A percentile compares a stretch with the other conserved stretches of the same genome.
These are phyloP conservation scores for Muscicapa adusta DNA, from an alignment of 2,113 vertebrate genomes.

Conservation along the genomic window DNA sequence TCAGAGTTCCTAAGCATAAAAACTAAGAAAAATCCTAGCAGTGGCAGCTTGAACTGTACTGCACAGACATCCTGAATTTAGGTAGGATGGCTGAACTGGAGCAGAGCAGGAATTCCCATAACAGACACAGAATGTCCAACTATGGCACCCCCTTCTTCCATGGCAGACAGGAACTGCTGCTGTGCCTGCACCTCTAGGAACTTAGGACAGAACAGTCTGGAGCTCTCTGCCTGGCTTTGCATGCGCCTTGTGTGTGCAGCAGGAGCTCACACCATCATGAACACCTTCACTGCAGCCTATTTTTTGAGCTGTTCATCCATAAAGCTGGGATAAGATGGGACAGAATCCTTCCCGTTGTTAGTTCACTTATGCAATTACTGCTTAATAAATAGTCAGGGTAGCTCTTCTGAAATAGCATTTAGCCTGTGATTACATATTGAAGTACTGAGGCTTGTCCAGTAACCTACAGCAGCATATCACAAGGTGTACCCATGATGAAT, in stretches of 20 bases:
- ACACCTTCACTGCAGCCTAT: neutral
- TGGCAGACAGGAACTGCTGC: neutral
- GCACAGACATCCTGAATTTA: neutral
- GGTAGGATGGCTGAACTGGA: neutral
- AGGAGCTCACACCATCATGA: neutral
- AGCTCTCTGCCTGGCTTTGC: neutral
- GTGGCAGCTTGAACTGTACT: neutral
- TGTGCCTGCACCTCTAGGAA: neutral
- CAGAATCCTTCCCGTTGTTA: neutral
- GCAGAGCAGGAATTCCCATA: neutral
- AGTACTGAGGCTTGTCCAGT: neutral
- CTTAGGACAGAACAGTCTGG: rapidly evolving
- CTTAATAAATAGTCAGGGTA: neutral
- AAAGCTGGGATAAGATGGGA: neutral
- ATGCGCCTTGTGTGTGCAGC: neutral
- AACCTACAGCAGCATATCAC: constrained; percentile 10
- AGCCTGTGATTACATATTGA: constrained; percentile 7
- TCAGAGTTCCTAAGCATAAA: neutral
- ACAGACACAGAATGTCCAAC: neutral
- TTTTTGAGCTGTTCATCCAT: neutral
- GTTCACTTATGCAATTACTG: neutral
- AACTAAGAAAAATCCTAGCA: neutral
- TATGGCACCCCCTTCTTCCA: neutral
- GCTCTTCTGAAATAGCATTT: neutral
- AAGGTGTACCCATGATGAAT: constrained; percentile 11